Evolutionary conservation across 2,113 vertebrate genomes (phyloP), one percentile per base, ranked within the genome.

Genomic region (Raja brachyura): DNA sequence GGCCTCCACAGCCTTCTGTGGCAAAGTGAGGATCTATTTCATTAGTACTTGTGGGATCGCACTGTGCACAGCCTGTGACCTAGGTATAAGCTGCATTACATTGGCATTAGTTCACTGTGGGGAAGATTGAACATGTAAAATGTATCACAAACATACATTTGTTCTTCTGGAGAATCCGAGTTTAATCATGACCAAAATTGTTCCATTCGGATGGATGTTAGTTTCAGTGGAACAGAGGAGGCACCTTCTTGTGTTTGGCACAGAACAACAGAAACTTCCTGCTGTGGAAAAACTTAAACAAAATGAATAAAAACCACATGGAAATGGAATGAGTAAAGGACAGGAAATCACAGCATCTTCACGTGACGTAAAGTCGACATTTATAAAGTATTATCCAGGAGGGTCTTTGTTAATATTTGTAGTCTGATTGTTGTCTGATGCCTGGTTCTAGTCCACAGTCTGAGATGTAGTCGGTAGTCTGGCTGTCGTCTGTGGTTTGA

Each of bases 261-360:
- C 25, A 48, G 20, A 54, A 25, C 79, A 83, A 18, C 18, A n/a
- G 61, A 28, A 4, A 61, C 59, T 86, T 85, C 9, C 81, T 83
- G 20, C 81, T 86, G 81, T 86, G 13, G 54, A 14, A 86, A 86
- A 59, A 86, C 56, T 59, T 86, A 28, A 86, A 54, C 81, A 86
- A 59, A 10, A 61, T 59, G 28, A 86, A 59, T 59, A 86, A 59
- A 61, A 86, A 54, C 61, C 56, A 86, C 59, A 56, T 48, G 39
- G 61, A 59, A 86, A 61, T 56, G 25, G 59, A 86, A 61, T 22
- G 74, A 5, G 81, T n/a, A 61, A 86, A 68, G 16, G 56, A 25
- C 81, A n/a, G 56, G 81, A 86, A 86, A n/a, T 11, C 48, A 56
- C 9, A 59, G 22, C 11, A 48, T 56, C 79, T 83, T 28, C 25